phyloP scores from a whole-genome alignment of 1,140 invertebrate species.

The Leptestheria dahalacensis region DNA sequence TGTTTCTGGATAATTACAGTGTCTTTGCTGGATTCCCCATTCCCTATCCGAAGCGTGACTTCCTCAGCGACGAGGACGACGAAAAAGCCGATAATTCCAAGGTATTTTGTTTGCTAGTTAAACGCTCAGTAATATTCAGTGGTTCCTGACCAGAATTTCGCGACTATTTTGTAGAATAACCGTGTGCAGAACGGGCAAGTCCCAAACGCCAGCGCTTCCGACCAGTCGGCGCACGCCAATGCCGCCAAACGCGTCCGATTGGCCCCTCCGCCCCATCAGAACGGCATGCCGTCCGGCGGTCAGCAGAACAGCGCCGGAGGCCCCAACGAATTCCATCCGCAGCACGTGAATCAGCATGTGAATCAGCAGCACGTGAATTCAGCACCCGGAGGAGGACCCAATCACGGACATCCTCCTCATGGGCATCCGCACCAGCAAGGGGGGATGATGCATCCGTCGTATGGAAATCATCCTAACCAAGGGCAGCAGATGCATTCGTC shows the following conservation, averaged over 20 bases:
- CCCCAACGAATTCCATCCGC: constrained; percentile 1
- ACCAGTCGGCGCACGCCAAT: constrained; percentile 36
- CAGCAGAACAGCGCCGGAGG: constrained; percentile 18
- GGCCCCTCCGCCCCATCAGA: constrained; percentile 32
- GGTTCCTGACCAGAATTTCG: constrained; percentile 1
- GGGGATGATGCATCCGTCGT: background rate
- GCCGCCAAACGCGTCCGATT: constrained; percentile 45
- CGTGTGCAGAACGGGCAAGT: constrained; percentile 30
- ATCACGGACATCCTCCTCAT: constrained; percentile 32
- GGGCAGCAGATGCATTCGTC: constrained; percentile 1
- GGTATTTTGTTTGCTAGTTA: constrained; percentile 30
- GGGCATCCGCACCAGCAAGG: constrained; percentile 33
- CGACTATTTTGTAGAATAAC: background rate
- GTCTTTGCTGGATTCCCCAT: constrained; percentile 91
- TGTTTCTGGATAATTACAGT: too few species aligned
- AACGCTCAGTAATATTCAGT: background rate
- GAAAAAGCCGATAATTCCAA: constrained; percentile 67
- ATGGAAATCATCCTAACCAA: constrained; percentile 3
- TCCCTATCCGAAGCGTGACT: constrained; percentile 96
- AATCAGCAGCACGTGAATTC: constrained; percentile 24
- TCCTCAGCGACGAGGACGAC: constrained; percentile 93
- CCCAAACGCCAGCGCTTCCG: constrained; percentile 40
- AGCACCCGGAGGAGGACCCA: constrained; percentile 25
- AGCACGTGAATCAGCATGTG: constrained; percentile 8
- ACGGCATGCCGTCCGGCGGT: constrained; percentile 13